Evolutionary conservation across 2,113 vertebrate genomes (phyloP), one percentile per base, ranked within the genome.

Genomic region (Brienomyrus longianalis): DNA sequence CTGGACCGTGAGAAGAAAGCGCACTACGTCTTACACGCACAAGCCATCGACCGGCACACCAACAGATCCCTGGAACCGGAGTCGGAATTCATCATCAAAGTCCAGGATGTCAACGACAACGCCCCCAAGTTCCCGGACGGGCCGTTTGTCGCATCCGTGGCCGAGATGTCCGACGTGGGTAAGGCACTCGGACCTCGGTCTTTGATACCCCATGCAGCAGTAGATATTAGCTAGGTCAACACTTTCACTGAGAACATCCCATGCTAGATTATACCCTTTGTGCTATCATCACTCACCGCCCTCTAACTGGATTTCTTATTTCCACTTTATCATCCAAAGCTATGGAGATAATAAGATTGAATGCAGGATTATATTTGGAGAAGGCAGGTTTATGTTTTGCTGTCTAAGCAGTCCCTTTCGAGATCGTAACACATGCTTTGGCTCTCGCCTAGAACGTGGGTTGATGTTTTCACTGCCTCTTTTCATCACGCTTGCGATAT

Each of bases 61-160:
- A 97, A 98, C 93, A 98, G 97, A 91, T 97, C 97, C 3, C 96
- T 99, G 0, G 98, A 99, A 89, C 98, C 98, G 0, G 97, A 99
- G 94, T 99, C 98, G 0, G 98, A 99, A 92, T 99, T 99, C 92
- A 99, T 99, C 94, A 99, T 99, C 95, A 99, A 99, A 95, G 98
- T 99, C 1, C 98, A 99, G 91, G 98, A 99, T 91, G 99, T 99
- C 95, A 99, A 99, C 0, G 98, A 99, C 94, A 99, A 99, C 10
- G 98, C 98, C 8, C 98, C 98, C 10, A 97, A 97, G 93, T 99
- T 99, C 94, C 97, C 97, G 70, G 97, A 99, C 35, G 98, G 98
- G 89, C 98, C 98, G 0, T 98, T 98, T 90, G 96, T 97, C 9
- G 98, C 98, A 43, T 95, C 95, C 43, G 98, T 99, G 91, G 97